These are phyloP conservation scores for Oreochromis spilurus DNA, from an alignment of 2,113 vertebrate species.

Conservation along the genomic window DNA sequence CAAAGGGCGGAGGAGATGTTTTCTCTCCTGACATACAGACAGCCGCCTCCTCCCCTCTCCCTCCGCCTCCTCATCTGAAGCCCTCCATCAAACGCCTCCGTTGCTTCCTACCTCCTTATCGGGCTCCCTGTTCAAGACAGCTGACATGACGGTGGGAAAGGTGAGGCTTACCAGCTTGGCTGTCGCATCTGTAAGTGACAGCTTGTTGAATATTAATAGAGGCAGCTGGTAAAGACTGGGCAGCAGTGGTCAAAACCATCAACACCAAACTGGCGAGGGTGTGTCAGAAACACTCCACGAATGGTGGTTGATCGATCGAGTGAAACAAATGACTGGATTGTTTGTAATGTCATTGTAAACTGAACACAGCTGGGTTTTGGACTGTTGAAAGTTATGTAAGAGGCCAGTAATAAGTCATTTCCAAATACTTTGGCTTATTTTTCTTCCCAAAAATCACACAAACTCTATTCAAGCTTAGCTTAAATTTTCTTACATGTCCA, in stretches of 20 bases:
- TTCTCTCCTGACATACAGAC: constrained; percentile 11
- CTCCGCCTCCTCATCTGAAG: not conserved
- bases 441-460: not conserved
- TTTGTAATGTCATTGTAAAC: not conserved
- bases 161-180: constrained; percentile 23
- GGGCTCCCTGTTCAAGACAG: not conserved
- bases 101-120: constrained; percentile 5
- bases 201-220: constrained; percentile 36
- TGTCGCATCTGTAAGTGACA: constrained; percentile 41
- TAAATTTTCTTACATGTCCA: not conserved
- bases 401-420: not conserved
- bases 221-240: not conserved
- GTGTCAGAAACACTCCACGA: not conserved
- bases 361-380: not conserved
- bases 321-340: not conserved
- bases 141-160: constrained; percentile 6
- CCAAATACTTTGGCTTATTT: not conserved
- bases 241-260: not conserved
- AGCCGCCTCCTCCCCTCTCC: not conserved
- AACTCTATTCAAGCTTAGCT: not conserved
- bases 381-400: not conserved
- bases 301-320: not conserved
- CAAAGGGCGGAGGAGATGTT: constrained; percentile 1
- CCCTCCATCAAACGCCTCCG: not conserved
- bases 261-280: not conserved